Conservation (phyloP, 64 coral and sea anemone genomes). For the Stichodactyla mertensii region DNA sequence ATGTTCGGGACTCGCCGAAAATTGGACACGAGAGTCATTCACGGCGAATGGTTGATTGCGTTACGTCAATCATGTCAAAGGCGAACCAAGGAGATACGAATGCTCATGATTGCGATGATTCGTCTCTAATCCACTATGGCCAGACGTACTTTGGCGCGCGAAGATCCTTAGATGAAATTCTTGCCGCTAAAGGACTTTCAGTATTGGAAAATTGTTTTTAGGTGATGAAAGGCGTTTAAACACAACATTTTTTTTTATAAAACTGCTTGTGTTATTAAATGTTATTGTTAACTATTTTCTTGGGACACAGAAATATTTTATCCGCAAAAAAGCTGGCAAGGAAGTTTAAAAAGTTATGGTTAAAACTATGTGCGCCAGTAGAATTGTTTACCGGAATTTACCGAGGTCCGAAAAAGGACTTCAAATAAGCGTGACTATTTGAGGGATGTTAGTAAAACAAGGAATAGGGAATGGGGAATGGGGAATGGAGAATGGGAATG, state of each 20-base stretch:
- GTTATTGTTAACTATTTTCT: neutral
- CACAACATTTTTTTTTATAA: neutral
- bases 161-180: conserved; percentile 12
- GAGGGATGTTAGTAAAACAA: too few relatives aligned
- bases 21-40: neutral
- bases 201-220: neutral
- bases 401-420: too few relatives aligned
- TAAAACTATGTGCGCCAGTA: too few relatives aligned
- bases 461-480: too few relatives aligned
- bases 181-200: conserved; percentile 9
- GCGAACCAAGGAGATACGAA: neutral
- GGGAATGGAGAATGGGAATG: too few relatives aligned
- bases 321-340: neutral
- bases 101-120: neutral
- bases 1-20: neutral
- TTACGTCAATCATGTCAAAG: neutral
- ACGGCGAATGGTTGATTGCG: neutral
- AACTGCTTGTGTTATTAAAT: neutral
- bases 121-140: neutral
- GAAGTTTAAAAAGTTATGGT: too few relatives aligned
- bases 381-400: too few relatives aligned
- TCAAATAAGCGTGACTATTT: too few relatives aligned
- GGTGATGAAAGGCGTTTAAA: neutral
- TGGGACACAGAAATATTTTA: neutral
- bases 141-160: neutral